Conservation (phyloP, 2,888 invertebrate species). For the Epinotia nisella region DNA sequence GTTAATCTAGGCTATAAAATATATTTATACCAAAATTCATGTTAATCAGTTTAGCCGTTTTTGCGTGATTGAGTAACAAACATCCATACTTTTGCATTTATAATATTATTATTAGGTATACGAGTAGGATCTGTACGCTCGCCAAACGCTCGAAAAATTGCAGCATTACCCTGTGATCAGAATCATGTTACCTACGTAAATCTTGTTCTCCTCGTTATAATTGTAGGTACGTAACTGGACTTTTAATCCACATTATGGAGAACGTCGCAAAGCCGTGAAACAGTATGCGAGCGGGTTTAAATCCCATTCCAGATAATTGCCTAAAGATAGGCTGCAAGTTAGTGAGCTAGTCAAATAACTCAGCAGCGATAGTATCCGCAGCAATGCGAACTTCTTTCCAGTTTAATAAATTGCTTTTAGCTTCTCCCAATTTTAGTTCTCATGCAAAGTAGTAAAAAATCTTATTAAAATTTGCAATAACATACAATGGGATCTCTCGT, state of each 20-base stretch:
- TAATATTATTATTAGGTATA: too few species aligned
- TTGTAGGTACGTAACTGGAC: neutral
- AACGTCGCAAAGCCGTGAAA: conserved; percentile 43
- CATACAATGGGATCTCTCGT: neutral
- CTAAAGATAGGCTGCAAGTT: conserved; percentile 54
- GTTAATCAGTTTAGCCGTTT: too few species aligned
- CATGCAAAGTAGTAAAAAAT: conserved; percentile 6
- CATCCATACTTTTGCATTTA: too few species aligned
- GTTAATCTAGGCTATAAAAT: too few species aligned
- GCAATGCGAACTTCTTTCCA: conserved; percentile 49
- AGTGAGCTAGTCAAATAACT: conserved; percentile 54
- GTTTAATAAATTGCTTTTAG: conserved; percentile 49
- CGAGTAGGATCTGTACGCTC: too few species aligned
- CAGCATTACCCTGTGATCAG: too few species aligned
- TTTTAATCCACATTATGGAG: conserved; percentile 18
- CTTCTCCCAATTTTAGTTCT: conserved; percentile 26
- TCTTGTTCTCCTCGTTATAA: neutral
- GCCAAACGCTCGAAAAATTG: too few species aligned
- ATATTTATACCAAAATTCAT: too few species aligned
- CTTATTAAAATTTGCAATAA: conserved; percentile 4
- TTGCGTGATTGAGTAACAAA: too few species aligned
- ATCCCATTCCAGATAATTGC: conserved; percentile 56
- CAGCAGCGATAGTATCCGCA: conserved; percentile 50
- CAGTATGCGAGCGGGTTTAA: conserved; percentile 51
- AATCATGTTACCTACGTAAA: neutral